These are phyloP conservation scores for Cartodere bifasciata DNA, from an alignment of 2,888 invertebrate genomes.

Conservation along the genomic window DNA sequence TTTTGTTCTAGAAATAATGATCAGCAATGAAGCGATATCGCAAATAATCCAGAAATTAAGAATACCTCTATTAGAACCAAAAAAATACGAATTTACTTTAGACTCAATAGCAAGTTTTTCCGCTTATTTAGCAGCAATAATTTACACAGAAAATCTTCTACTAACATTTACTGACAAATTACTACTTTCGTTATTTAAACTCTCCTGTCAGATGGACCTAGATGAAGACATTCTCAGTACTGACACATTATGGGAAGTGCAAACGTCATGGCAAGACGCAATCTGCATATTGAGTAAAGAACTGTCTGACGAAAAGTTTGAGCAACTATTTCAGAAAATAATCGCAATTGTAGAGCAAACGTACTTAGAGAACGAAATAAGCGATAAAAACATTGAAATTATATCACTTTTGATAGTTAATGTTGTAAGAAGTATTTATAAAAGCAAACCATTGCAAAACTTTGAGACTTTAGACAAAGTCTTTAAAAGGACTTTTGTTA, in stretches of 20 bases:
- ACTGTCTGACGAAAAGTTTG: constrained; percentile 15
- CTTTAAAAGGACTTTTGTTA: constrained; percentile 20
- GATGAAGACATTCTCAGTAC: constrained; percentile 30
- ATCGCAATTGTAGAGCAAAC: constrained; percentile 17
- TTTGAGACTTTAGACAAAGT: constrained; percentile 20
- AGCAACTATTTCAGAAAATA: constrained; percentile 15
- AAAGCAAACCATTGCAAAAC: constrained; percentile 19
- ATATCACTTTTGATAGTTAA: constrained; percentile 20
- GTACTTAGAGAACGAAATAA: constrained; percentile 13
- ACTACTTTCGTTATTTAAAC: constrained; percentile 36
- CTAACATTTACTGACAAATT: constrained; percentile 32
- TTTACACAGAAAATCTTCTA: constrained; percentile 36
- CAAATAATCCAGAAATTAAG: constrained; percentile 34
- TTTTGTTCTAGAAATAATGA: constrained; percentile 33
- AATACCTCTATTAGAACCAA: constrained; percentile 25
- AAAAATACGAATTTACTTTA: constrained; percentile 26
- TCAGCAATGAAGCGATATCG: constrained; percentile 31
- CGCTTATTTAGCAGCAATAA: constrained; percentile 38
- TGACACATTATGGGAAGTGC: constrained; percentile 44
- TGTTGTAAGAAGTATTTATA: constrained; percentile 22
- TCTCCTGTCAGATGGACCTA: constrained; percentile 32
- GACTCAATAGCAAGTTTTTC: constrained; percentile 41
- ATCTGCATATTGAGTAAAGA: constrained; percentile 25
- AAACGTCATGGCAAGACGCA: constrained; percentile 46
- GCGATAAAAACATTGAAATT: constrained; percentile 14